Conservation (phyloP, 1,140 invertebrate genomes). For the Aleiodes sp. region DNA sequence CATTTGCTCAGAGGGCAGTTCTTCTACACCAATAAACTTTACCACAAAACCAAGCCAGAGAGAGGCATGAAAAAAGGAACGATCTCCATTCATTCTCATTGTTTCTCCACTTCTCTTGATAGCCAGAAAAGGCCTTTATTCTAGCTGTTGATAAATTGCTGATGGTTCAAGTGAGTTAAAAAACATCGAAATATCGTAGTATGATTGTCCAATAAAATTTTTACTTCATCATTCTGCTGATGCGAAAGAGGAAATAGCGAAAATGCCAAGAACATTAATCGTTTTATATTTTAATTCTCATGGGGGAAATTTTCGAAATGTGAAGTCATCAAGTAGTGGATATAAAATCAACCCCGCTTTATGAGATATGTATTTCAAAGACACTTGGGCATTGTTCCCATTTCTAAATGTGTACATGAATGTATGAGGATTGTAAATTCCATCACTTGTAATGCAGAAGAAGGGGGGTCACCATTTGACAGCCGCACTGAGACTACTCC, state of each 20-base stretch:
- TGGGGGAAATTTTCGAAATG: background rate
- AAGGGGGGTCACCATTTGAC: background rate
- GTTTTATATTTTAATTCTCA: background rate
- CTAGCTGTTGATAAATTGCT: too few species aligned
- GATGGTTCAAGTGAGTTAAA: too few species aligned
- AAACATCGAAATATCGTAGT: too few species aligned
- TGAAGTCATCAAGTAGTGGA: background rate
- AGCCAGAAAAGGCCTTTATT: too few species aligned
- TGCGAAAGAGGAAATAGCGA: too few species aligned
- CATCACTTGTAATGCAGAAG: too few species aligned
- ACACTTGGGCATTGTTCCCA: conserved; percentile 11
- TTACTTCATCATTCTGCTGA: too few species aligned
- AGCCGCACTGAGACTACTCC: background rate
- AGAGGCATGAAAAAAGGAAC: background rate
- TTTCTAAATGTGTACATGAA: background rate
- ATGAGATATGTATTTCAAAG: background rate
- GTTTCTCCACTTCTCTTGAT: too few species aligned
- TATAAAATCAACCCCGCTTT: background rate
- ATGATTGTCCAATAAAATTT: too few species aligned
- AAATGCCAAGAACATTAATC: too few species aligned
- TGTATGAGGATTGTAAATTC: conserved; percentile 4
- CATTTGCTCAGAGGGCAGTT: background rate
- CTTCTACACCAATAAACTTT: background rate
- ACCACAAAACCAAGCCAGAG: background rate
- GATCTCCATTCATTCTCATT: background rate